A percentile compares a stretch with the other conserved stretches of the same genome.
phyloP scores from a whole-genome alignment of 2,888 invertebrate species.

The Pachliopta kotzebuea region DNA sequence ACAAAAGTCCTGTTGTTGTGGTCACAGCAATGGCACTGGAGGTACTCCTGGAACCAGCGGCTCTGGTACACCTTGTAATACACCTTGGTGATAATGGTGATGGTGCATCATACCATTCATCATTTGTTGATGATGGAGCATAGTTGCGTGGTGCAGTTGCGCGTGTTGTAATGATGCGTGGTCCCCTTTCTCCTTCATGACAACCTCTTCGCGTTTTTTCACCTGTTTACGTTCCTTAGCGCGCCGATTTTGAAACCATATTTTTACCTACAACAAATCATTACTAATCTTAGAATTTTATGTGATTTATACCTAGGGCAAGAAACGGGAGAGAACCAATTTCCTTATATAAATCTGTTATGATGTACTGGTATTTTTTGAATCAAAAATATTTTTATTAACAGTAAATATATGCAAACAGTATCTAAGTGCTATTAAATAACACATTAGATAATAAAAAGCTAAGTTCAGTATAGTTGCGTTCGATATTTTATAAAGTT shows the following conservation, averaged over 20 bases:
- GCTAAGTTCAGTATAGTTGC: no score
- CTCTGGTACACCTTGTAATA: slow-evolving; percentile 76
- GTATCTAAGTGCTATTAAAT: no score
- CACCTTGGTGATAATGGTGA: slow-evolving; percentile 75
- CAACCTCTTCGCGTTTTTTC: slow-evolving; percentile 90
- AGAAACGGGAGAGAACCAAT: no score
- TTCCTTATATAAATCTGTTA: no score
- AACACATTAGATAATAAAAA: no score
- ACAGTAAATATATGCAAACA: no score
- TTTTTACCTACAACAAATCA: slow-evolving; percentile 79
- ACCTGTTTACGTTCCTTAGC: slow-evolving; percentile 95
- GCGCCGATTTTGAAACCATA: slow-evolving; percentile 95
- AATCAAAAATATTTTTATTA: no score
- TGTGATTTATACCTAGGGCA: neutral
- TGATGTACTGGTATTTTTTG: no score
- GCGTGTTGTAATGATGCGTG: slow-evolving; percentile 75
- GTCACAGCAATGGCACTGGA: slow-evolving; percentile 77
- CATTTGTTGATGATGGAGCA: slow-evolving; percentile 78
- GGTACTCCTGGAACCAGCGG: slow-evolving; percentile 62
- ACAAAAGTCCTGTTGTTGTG: slow-evolving; percentile 50
- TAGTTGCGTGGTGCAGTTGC: slow-evolving; percentile 75
- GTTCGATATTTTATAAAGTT: no score
- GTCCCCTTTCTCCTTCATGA: slow-evolving; percentile 81
- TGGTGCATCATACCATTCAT: slow-evolving; percentile 79
- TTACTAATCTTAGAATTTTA: neutral